These are phyloP conservation scores for Somateria mollissima DNA, from an alignment of 2,797 vertebrate species.

Conservation along the genomic window DNA sequence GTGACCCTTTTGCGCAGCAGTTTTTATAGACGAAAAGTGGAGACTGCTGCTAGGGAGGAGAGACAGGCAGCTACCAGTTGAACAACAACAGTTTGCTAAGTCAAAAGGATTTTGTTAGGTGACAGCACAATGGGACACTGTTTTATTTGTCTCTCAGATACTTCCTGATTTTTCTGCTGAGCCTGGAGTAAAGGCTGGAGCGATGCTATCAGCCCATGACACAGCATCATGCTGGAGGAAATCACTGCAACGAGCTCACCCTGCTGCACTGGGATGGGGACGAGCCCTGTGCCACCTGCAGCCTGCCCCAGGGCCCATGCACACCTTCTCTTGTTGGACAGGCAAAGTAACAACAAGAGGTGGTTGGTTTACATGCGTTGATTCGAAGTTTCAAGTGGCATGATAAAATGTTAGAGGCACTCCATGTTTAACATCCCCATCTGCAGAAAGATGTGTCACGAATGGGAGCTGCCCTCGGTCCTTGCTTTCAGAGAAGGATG, in stretches of 20 bases:
- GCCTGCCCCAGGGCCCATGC: neutral
- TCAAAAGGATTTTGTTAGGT: neutral
- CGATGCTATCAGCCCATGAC: neutral
- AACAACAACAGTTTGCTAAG: slow-evolving; percentile 26
- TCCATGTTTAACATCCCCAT: neutral
- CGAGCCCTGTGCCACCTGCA: no score
- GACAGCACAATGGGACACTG: neutral
- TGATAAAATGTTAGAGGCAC: neutral
- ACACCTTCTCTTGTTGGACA: neutral
- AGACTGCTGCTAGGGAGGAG: neutral
- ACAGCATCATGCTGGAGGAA: neutral
- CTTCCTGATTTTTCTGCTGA: neutral
- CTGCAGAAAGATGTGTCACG: neutral
- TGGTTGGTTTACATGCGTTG: neutral
- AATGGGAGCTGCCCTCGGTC: neutral
- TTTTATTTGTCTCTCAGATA: neutral
- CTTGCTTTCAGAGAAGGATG: neutral
- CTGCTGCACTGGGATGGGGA: neutral
- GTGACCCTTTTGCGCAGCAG: neutral
- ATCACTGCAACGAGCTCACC: neutral
- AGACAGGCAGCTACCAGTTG: neutral
- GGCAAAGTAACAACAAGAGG: neutral
- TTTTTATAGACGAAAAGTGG: neutral
- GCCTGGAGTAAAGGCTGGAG: neutral
- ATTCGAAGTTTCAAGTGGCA: neutral